A percentile compares a stretch with the other conserved stretches of the same genome.
Conservation (phyloP, 1,140 invertebrate species). For the Pomacea maculata region DNA sequence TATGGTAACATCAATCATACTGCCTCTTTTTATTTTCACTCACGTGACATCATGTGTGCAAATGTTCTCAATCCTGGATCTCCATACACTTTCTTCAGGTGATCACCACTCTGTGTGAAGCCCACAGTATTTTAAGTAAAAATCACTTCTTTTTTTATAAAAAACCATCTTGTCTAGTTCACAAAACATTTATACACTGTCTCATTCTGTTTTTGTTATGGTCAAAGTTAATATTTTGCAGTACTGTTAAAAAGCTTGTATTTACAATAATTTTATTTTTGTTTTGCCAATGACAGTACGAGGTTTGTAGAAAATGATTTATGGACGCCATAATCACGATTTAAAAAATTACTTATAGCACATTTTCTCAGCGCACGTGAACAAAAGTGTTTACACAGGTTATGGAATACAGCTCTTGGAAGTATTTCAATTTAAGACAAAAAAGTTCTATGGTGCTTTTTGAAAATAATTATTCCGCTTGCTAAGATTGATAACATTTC, state of each 20-base stretch:
- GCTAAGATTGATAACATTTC: neutral
- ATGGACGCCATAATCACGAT: neutral
- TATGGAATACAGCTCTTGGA: neutral
- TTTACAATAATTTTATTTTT: neutral
- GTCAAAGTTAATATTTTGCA: no score
- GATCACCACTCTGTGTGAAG: conserved; percentile 36
- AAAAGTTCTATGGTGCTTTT: neutral
- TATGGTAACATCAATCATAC: no score
- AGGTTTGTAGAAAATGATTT: no score
- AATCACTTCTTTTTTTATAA: neutral
- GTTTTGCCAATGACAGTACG: neutral
- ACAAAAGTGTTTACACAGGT: no score
- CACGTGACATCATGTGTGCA: conserved; percentile 33
- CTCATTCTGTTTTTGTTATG: neutral
- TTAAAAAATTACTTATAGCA: neutral
- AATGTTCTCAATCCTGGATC: conserved; percentile 25
- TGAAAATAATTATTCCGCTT: no score
- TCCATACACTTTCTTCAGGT: conserved; percentile 23
- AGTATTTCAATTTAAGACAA: neutral
- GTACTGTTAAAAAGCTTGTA: neutral
- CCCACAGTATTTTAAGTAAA: conserved; percentile 20
- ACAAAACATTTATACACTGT: neutral
- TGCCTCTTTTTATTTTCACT: neutral
- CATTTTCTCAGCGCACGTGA: neutral
- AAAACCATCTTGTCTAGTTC: neutral